phyloP scores from a whole-genome alignment of 2,797 vertebrate genomes.

The Sebastes hubbsi region DNA sequence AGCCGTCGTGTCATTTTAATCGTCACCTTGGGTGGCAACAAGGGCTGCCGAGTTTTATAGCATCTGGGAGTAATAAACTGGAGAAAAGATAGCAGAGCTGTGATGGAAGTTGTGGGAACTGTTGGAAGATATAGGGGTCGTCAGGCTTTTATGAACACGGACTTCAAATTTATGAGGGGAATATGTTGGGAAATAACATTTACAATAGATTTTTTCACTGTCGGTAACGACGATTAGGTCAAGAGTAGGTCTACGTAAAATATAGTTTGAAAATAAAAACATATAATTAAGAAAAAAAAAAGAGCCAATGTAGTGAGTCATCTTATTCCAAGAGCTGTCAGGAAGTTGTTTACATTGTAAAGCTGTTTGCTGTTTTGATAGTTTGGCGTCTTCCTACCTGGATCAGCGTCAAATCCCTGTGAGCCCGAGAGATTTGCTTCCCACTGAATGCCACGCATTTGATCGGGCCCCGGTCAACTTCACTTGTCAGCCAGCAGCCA shows the following conservation, averaged over 20 bases:
- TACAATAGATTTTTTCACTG: slow-evolving; percentile 5
- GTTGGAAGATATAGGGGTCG: slow-evolving; percentile 27
- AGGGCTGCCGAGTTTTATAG: slow-evolving; percentile 45
- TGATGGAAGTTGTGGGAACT: slow-evolving; percentile 45
- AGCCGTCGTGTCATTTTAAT: slow-evolving; percentile 62
- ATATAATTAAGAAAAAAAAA: slow-evolving; percentile 33
- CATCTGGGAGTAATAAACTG: slow-evolving; percentile 70
- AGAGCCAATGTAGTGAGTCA: slow-evolving; percentile 50
- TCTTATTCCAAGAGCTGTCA: slow-evolving; percentile 58
- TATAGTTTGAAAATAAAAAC: slow-evolving; percentile 26
- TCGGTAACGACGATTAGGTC: background rate
- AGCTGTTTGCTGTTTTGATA: slow-evolving; percentile 61
- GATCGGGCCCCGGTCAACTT: slow-evolving; percentile 48
- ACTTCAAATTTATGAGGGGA: slow-evolving; percentile 40
- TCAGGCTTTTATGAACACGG: slow-evolving; percentile 43
- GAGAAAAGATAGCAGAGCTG: slow-evolving; percentile 38
- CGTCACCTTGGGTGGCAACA: slow-evolving; percentile 66
- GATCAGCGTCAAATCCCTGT: slow-evolving; percentile 61
- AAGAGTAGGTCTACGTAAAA: background rate
- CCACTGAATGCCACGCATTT: background rate
- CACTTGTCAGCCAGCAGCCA: slow-evolving; percentile 35
- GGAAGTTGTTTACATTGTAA: slow-evolving; percentile 55
- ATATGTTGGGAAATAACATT: slow-evolving; percentile 46
- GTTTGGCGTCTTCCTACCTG: slow-evolving; percentile 68
- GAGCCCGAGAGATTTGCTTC: slow-evolving; percentile 54